Conservation (phyloP, 1,140 invertebrate genomes). For the Scaptomyza pallida region DNA sequence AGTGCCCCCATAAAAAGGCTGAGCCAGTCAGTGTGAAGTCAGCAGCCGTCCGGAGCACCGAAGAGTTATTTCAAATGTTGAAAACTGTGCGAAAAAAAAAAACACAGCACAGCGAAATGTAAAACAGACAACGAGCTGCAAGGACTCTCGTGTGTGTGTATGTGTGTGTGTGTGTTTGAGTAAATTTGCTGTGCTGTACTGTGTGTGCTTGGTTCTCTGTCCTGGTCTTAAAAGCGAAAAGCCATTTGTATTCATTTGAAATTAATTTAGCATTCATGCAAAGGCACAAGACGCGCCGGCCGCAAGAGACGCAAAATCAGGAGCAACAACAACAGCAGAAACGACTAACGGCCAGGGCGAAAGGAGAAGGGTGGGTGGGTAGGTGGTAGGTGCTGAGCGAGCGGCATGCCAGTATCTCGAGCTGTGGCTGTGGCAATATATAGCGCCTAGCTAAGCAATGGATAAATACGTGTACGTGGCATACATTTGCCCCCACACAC, state of each 20-base stretch:
- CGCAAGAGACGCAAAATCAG: slow-evolving; percentile 55
- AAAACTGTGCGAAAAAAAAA: slow-evolving; percentile 56
- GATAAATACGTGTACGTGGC: slow-evolving; percentile 82
- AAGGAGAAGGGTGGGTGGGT: neutral
- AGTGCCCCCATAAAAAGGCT: slow-evolving; percentile 40
- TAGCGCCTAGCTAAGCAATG: slow-evolving; percentile 76
- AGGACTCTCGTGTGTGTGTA: slow-evolving; percentile 16
- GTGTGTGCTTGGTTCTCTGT: slow-evolving; percentile 33
- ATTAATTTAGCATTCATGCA: slow-evolving; percentile 83
- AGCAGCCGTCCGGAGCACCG: slow-evolving; percentile 33
- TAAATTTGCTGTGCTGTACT: slow-evolving; percentile 39
- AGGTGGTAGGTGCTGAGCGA: neutral
- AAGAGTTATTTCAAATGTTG: slow-evolving; percentile 73
- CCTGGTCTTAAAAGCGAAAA: slow-evolving; percentile 80
- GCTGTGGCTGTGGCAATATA: slow-evolving; percentile 53
- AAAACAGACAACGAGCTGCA: slow-evolving; percentile 60
- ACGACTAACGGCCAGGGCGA: slow-evolving; percentile 2
- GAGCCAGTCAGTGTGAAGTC: slow-evolving; percentile 44
- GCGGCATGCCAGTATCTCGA: slow-evolving; percentile 5
- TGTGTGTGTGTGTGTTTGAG: slow-evolving; percentile 23
- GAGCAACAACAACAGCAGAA: slow-evolving; percentile 13
- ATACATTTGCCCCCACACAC: slow-evolving; percentile 57
- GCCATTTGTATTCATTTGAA: slow-evolving; percentile 83
- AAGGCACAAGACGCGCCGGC: slow-evolving; percentile 52
- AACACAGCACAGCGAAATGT: slow-evolving; percentile 72